Evolutionary conservation across 1,140 invertebrate genomes (phyloP).

Genomic region (Drosophila erecta): DNA sequence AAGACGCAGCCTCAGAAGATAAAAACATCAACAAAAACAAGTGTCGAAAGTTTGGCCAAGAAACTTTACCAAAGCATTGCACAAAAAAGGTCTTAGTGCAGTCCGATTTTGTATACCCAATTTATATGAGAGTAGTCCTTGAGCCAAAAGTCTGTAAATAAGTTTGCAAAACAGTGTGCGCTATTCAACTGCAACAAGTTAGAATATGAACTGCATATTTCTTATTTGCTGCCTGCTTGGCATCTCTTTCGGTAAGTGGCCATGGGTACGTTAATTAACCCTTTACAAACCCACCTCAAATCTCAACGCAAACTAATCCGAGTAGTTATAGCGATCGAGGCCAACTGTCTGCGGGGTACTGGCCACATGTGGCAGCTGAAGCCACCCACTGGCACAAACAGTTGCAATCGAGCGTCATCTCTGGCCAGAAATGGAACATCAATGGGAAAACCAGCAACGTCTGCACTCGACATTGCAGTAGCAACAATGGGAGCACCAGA

Average conservation of each 20-base stretch:
- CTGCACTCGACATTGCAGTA: constrained; percentile 8
- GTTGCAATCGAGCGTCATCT: constrained; percentile 40
- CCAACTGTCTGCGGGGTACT: constrained; percentile 24
- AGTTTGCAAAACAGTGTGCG: not conserved
- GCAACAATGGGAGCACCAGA: not conserved
- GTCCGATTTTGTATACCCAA: not conserved
- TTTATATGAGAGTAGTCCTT: constrained; percentile 24
- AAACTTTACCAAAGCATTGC: constrained; percentile 22
- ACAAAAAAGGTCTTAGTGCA: not conserved
- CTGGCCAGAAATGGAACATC: constrained; percentile 5
- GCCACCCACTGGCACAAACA: constrained; percentile 4
- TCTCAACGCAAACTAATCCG: not conserved
- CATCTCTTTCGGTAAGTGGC: constrained; percentile 19
- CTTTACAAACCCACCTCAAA: not conserved
- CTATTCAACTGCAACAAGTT: constrained; percentile 9
- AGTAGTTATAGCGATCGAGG: constrained; percentile 11
- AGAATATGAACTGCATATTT: constrained; percentile 29
- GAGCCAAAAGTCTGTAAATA: constrained; percentile 10
- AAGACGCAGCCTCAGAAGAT: constrained; percentile 18
- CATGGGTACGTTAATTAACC: not conserved
- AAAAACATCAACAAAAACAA: constrained; percentile 52
- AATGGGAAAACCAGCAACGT: constrained; percentile 6
- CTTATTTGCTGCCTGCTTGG: constrained; percentile 12
- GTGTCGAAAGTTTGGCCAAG: constrained; percentile 25
- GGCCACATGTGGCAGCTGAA: constrained; percentile 58